Evolutionary conservation across 2,888 invertebrate species (phyloP).

Genomic region (Tachina fera): DNA sequence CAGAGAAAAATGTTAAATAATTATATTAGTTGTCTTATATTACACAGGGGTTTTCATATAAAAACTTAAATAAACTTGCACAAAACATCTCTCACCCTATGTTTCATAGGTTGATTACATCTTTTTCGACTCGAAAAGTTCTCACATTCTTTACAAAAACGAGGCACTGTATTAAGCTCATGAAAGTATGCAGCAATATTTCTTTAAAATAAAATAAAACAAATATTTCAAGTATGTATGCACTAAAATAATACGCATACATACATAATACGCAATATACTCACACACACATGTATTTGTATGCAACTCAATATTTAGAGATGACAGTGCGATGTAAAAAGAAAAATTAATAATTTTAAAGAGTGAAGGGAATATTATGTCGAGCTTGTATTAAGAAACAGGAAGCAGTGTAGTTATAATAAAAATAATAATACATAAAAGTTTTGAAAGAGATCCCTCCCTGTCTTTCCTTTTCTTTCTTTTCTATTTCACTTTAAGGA

Average conservation of each 20-base stretch:
- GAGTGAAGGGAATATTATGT: no score
- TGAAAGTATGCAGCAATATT: conserved; percentile 58
- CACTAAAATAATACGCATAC: not conserved
- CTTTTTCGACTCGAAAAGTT: no score
- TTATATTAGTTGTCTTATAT: no score
- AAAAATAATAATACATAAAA: conserved; percentile 40
- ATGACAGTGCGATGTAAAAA: no score
- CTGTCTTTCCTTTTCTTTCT: not conserved
- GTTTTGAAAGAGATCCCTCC: conserved; percentile 27
- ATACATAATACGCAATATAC: not conserved
- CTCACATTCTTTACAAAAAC: no score
- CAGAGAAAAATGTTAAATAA: no score
- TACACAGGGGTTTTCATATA: no score
- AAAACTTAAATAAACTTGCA: no score
- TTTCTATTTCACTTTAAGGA: conserved; percentile 11
- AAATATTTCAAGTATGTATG: no score
- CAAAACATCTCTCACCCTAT: not conserved
- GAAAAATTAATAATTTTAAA: no score
- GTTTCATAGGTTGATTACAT: not conserved
- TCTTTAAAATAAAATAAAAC: conserved; percentile 16
- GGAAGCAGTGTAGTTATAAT: conserved; percentile 49
- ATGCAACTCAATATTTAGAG: not conserved
- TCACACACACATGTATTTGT: not conserved
- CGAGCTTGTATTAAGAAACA: conserved; percentile 11
- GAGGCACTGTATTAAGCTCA: not conserved